Percentiles rank a stretch among this genome's conserved stretches.
These are phyloP conservation scores for Pristis pectinata DNA, from an alignment of 2,797 vertebrate genomes.

Conservation along the genomic window DNA sequence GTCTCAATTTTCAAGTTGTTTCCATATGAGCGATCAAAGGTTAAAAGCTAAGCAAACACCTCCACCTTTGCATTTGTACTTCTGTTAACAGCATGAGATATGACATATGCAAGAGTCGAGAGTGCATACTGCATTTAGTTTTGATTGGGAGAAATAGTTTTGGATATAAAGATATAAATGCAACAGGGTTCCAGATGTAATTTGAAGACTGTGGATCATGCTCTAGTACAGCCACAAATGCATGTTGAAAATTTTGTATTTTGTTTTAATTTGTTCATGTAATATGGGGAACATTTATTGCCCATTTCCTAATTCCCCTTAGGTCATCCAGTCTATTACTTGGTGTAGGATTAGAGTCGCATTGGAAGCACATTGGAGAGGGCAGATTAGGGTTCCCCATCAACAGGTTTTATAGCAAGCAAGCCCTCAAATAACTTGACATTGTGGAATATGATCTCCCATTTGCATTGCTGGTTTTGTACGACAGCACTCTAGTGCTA, in stretches of 20 bases:
- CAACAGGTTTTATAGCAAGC: not conserved
- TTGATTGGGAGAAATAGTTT: not conserved
- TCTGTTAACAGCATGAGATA: not conserved
- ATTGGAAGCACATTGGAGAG: not conserved
- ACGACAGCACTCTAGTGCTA: not conserved
- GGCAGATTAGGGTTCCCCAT: not conserved
- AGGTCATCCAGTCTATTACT: not conserved
- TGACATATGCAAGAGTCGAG: not conserved
- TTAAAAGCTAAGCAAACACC: not conserved
- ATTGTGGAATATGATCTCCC: not conserved
- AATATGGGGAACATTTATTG: not conserved
- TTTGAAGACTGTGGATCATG: not conserved
- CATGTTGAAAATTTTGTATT: not conserved
- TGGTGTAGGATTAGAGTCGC: not conserved
- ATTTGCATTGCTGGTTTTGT: not conserved
- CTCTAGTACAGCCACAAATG: not conserved
- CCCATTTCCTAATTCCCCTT: not conserved
- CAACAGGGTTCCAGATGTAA: constrained; percentile 1
- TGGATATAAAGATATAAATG: not conserved
- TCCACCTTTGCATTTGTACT: not conserved
- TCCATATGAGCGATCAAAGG: not conserved
- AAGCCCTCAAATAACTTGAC: not conserved
- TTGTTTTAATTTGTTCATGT: not conserved
- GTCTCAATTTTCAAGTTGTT: not conserved
- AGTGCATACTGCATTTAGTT: not conserved